These are phyloP conservation scores for Sericinus montela DNA, from an alignment of 2,888 invertebrate genomes.

Conservation along the genomic window DNA sequence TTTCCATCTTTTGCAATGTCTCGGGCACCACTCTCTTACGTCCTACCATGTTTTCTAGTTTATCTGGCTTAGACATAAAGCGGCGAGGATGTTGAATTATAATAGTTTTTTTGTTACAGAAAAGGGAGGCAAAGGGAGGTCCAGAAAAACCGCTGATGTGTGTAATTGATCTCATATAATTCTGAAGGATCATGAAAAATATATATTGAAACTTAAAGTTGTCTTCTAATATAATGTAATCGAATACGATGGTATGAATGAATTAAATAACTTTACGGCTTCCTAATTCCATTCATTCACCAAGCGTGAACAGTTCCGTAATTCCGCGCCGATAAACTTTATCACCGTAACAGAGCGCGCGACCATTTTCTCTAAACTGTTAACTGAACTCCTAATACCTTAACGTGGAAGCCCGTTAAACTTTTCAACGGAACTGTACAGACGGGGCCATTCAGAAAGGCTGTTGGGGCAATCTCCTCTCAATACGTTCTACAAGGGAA, in stretches of 20 bases:
- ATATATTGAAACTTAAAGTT: no score
- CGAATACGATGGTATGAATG: background rate
- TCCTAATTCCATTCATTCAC: background rate
- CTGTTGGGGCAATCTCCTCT: slow-evolving; percentile 19
- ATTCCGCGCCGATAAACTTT: slow-evolving; percentile 7
- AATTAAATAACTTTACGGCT: background rate
- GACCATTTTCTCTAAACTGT: slow-evolving; percentile 17
- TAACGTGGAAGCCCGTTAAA: slow-evolving; percentile 13
- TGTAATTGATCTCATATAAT: no score
- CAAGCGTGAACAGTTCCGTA: background rate
- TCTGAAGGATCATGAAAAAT: no score
- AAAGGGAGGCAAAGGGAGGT: no score
- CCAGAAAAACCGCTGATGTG: no score
- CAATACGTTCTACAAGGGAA: slow-evolving; percentile 35
- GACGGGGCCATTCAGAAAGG: slow-evolving; percentile 15
- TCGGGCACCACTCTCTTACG: no score
- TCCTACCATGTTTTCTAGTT: no score
- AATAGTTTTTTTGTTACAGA: no score
- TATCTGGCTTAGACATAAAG: no score
- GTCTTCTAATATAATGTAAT: no score
- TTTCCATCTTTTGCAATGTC: no score
- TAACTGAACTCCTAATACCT: slow-evolving; percentile 18
- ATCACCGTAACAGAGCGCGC: slow-evolving; percentile 4
- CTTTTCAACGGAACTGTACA: slow-evolving; percentile 23
- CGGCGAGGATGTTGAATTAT: no score